phyloP scores from a whole-genome alignment of 2,797 vertebrate species.

The Poeciliopsis infans region DNA sequence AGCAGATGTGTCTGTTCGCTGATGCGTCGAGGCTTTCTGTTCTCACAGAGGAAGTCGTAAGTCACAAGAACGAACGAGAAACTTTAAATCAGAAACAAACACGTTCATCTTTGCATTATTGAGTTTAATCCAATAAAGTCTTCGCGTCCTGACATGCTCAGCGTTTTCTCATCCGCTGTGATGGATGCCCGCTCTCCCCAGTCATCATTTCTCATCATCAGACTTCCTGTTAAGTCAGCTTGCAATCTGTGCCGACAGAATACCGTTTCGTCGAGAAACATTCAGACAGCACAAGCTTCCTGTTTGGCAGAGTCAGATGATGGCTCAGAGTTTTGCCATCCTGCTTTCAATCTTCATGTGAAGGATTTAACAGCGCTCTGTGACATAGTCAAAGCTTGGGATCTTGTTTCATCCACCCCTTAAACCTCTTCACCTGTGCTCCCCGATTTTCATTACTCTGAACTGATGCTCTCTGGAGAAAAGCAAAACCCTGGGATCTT shows the following conservation, averaged over 20 bases:
- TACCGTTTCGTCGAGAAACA: not conserved
- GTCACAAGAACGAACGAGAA: not conserved
- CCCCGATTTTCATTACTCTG: not conserved
- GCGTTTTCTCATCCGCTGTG: not conserved
- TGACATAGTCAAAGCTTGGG: not conserved
- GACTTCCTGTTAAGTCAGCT: not conserved
- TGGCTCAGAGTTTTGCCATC: not conserved
- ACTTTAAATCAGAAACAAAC: not conserved
- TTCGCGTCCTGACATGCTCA: not conserved
- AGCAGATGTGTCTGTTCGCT: conserved; percentile 64
- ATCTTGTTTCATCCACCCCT: not conserved
- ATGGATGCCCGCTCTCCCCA: not conserved
- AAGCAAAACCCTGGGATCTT: not conserved
- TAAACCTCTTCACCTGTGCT: not conserved
- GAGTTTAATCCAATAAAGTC: not conserved
- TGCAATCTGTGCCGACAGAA: not conserved
- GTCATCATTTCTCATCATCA: not conserved
- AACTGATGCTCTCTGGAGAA: not conserved
- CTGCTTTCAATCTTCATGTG: not conserved
- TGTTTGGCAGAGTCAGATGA: not conserved
- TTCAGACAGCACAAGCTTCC: not conserved
- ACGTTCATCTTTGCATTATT: not conserved
- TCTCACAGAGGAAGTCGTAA: not conserved
- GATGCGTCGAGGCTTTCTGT: conserved; percentile 43
- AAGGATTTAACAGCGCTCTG: not conserved